These are phyloP conservation scores for Willowsia nigromaculata DNA, from an alignment of 2,888 invertebrate genomes.

Conservation along the genomic window DNA sequence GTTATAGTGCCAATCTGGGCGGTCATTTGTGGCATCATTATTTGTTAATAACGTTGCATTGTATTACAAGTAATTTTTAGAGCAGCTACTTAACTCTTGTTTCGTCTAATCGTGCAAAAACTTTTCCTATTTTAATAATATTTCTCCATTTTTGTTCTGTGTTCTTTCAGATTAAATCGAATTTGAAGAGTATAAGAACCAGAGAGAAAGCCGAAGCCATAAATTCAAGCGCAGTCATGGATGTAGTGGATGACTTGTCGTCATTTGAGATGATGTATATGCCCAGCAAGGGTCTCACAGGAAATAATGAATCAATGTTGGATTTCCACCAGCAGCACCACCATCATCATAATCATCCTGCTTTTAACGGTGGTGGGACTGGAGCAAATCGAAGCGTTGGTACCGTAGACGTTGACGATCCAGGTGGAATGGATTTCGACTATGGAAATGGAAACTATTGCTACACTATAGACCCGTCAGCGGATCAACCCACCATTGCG, in stretches of 20 bases:
- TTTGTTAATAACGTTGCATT: neutral
- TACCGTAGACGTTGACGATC: slow-evolving; percentile 29
- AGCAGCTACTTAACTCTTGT: no score
- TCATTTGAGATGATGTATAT: slow-evolving; percentile 58
- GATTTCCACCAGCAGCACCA: slow-evolving; percentile 22
- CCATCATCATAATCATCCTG: neutral
- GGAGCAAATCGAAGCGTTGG: neutral
- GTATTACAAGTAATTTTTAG: neutral
- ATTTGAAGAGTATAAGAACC: neutral
- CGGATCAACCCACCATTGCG: slow-evolving; percentile 80
- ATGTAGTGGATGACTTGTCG: slow-evolving; percentile 32
- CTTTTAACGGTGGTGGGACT: neutral
- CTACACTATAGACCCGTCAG: slow-evolving; percentile 9
- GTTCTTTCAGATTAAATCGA: neutral
- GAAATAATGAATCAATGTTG: slow-evolving; percentile 38
- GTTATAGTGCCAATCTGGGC: neutral
- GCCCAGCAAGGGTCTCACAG: slow-evolving; percentile 7
- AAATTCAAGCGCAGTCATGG: slow-evolving; percentile 1
- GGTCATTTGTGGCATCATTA: neutral
- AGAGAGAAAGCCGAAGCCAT: neutral
- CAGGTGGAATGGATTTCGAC: slow-evolving; percentile 54
- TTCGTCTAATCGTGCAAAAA: no score
- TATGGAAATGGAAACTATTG: slow-evolving; percentile 36
- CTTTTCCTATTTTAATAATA: no score
- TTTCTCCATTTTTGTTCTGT: neutral